A percentile compares a stretch with the other conserved stretches of the same genome.
Conservation (phyloP, 2,113 vertebrate species). For the Penelope pileata region DNA sequence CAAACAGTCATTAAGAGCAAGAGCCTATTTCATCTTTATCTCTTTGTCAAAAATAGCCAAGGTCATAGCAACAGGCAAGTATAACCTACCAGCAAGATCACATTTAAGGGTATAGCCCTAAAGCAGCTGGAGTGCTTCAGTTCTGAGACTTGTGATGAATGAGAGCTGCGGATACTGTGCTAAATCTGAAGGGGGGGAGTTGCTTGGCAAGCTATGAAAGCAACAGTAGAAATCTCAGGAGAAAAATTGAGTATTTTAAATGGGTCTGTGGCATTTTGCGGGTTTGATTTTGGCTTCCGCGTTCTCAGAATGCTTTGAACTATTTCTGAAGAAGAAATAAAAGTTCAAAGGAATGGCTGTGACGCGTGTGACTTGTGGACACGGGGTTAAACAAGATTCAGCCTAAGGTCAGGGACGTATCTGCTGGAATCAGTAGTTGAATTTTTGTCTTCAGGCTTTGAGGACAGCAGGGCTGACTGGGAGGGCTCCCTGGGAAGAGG, state of each 20-base stretch:
- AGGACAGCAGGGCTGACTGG: neutral
- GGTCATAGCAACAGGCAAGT: neutral
- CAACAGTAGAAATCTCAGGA: slow-evolving; percentile 7
- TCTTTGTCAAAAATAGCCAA: slow-evolving; percentile 44
- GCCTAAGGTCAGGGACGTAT: neutral
- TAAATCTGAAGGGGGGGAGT: neutral
- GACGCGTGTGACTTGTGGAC: neutral
- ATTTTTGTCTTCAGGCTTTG: neutral
- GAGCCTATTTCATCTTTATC: slow-evolving; percentile 50
- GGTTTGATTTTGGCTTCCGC: neutral
- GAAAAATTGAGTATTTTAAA: neutral
- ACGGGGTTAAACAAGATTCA: neutral
- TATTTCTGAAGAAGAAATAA: slow-evolving; percentile 10
- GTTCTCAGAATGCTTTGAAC: slow-evolving; percentile 39
- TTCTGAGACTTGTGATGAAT: slow-evolving; percentile 16
- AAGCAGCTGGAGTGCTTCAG: slow-evolving; percentile 37
- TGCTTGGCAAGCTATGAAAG: slow-evolving; percentile 15
- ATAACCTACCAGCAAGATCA: slow-evolving; percentile 30
- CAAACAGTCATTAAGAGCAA: slow-evolving; percentile 36
- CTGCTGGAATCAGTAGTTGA: neutral
- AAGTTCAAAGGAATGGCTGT: neutral
- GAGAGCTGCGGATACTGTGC: neutral
- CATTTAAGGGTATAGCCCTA: slow-evolving; percentile 10
- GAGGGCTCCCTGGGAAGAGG: neutral
- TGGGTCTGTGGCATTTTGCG: neutral